Evolutionary conservation across 2,888 invertebrate genomes (phyloP), one percentile per base, ranked within the genome.

Genomic region (Lepidochrysops patricia): DNA sequence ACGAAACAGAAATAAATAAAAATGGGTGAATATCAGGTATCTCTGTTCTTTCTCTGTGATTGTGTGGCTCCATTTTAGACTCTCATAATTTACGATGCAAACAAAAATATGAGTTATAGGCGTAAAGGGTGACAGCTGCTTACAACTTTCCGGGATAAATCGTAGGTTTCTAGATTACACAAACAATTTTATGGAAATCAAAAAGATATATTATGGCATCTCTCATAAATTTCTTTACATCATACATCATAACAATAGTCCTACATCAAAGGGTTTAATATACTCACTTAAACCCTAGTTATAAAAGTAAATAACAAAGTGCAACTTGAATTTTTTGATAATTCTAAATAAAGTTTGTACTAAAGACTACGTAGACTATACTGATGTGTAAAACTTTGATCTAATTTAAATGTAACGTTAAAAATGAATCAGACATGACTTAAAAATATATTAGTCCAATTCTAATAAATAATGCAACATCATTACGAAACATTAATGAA

Each of bases 81-180:
- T 70, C 66, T 62, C 70, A 74, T 77, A 77, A 82, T 82, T 80
- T 83, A 82, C 73, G 73, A 68, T 72, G 70, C 68, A 72, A 75
- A 77, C 76, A 72, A 76, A 81, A 80, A 80, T 75, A 76, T 84
- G 79, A 83, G 77, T 80, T 79, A 82, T 82, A 71, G 63, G 73
- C 58, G 26, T 32, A 52, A 34, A 58, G 71, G 68, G 75, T 72
- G 80, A 80, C 81, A 82, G 77, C 77, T 78, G 78, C 76, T 78
- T 76, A 79, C 79, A 81, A 82, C 81, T 78, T 76, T 76, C 75
- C 63, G 72, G 74, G 77, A 74, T 72, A 72, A 61, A 50, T 58
- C 64, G 67, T 67, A 67, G 68, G 68, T 68, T 66, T 63, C 63
- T 65, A 67, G 66, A 66, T 67, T 66, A 73, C 62, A 58, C 58